Conservation (phyloP, 2,113 vertebrate species). For the Ailuropoda melanoleuca region DNA sequence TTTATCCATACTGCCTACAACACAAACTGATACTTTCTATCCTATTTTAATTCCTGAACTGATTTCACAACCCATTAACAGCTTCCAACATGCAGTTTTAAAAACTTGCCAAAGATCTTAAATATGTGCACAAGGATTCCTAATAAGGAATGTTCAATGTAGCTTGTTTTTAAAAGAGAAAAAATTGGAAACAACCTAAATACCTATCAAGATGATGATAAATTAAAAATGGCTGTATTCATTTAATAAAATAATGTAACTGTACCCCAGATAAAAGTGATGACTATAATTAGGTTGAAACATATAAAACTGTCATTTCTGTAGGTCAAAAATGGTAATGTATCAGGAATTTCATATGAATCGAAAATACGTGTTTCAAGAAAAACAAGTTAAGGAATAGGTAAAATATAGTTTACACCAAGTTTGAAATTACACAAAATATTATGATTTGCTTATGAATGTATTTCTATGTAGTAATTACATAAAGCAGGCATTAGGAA, state of each 20-base stretch:
- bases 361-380: neutral
- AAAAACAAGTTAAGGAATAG: conserved; percentile 34
- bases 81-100: neutral
- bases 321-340: neutral
- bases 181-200: neutral
- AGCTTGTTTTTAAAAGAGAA: neutral
- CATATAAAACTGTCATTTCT: neutral
- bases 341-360: neutral
- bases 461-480: neutral
- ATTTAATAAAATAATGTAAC: neutral
- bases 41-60: neutral
- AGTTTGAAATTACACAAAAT: neutral
- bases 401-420: neutral
- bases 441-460: neutral
- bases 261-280: neutral
- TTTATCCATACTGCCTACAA: conserved; percentile 6
- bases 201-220: neutral
- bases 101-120: neutral
- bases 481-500: neutral
- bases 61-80: neutral
- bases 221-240: neutral
- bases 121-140: neutral
- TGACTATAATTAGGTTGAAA: neutral
- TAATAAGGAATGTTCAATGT: neutral
- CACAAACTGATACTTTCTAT: neutral